Evolutionary conservation across 1,140 invertebrate genomes (phyloP), one percentile per base, ranked within the genome.

Genomic region (Rhynchophorus ferrugineus): DNA sequence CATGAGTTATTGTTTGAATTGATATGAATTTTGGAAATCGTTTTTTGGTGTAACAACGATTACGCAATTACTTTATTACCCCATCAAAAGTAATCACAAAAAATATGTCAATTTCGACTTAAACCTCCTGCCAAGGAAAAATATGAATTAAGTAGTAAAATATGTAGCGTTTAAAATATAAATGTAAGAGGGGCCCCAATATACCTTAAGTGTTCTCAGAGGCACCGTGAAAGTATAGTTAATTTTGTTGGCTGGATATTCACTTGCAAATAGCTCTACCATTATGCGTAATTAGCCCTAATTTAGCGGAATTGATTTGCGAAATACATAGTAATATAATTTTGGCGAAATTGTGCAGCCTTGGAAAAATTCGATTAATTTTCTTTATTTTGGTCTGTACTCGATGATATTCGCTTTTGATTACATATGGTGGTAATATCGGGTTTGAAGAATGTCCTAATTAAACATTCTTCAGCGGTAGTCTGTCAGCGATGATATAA

Each of bases 251-350:
- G 9, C 19, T 38, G 20, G n/a, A n/a, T n/a, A n/a, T 49, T 49
- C 48, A 49, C 48, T 43, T 49, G 48, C 37, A 49, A 49, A 56
- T 56, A 48, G 42, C 54, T 56, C 46, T 41, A 56, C 47, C 46
- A 56, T 56, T 56, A 56, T 49, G 18, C 22, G 47, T 46, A 56
- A 56, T 56, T 56, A 56, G 54, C 46, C 37, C 47, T 48, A 56
- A 56, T 56, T 48, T 56, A 20, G 37, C 42, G 34, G 46, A 56
- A 56, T 54, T 54, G 52, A 47, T 47, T 54, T 41, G 43, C 36
- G 33, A 54, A 54, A 48, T 54, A 37, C 52, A 48, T 41, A 54
- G 52, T 48, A 54, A 54, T 54, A 54, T 48, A 48, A 48, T 47
- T 47, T 48, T 44, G 52, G 29, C 41, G 47, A 56, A 56, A 56